phyloP scores from a whole-genome alignment of 2,113 vertebrate species.

The Neolamprologus sp. region DNA sequence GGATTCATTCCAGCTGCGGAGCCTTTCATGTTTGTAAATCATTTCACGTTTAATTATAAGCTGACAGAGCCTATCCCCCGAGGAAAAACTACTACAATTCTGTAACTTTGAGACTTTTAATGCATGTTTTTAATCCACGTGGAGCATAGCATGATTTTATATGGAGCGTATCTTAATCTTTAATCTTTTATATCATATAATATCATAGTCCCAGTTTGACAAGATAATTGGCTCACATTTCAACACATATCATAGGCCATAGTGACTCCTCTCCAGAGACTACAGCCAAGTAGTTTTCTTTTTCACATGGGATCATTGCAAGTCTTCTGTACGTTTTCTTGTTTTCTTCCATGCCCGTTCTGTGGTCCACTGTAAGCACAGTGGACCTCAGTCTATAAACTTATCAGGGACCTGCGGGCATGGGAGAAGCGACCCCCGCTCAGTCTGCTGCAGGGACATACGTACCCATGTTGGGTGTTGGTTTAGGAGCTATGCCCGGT shows the following conservation, averaged over 20 bases:
- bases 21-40: constrained; percentile 3
- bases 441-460: constrained; percentile 76
- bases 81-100: not conserved
- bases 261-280: not conserved
- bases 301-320: constrained; percentile 38
- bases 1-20: constrained; percentile 15
- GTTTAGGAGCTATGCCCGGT: constrained; percentile 72
- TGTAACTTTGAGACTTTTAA: constrained; percentile 1
- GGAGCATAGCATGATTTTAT: not conserved
- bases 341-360: constrained; percentile 22
- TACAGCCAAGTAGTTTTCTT: not conserved
- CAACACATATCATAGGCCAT: not conserved
- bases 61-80: not conserved
- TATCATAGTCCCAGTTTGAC: not conserved
- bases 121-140: not conserved
- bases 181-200: not conserved
- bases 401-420: constrained; percentile 46
- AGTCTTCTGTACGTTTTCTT: not conserved
- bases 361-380: constrained; percentile 23
- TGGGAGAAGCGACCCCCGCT: constrained; percentile 89
- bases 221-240: not conserved
- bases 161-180: not conserved
- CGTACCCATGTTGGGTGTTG: constrained; percentile 69
- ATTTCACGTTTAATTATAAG: constrained; percentile 19
- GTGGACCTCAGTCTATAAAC: constrained; percentile 35